Conservation (phyloP, 2,797 vertebrate species). For the Ispidina lecontei region DNA sequence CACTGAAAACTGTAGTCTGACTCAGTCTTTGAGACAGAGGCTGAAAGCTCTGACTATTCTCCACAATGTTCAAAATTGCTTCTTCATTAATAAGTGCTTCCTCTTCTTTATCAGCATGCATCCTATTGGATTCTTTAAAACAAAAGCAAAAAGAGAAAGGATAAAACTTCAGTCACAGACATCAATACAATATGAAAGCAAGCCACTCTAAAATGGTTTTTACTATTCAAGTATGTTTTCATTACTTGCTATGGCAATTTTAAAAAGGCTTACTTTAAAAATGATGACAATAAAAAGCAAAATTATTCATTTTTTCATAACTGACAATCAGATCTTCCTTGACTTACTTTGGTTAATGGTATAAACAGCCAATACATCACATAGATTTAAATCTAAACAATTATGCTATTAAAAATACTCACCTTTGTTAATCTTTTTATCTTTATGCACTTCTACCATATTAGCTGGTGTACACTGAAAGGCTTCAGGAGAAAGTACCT, state of each 20-base stretch:
- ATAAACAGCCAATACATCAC: background rate
- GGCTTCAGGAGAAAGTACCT: constrained; percentile 79
- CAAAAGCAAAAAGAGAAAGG: constrained; percentile 18
- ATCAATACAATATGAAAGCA: background rate
- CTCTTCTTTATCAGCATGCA: constrained; percentile 73
- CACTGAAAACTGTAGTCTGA: constrained; percentile 86
- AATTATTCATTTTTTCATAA: background rate
- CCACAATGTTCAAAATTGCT: constrained; percentile 94
- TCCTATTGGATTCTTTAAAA: constrained; percentile 60
- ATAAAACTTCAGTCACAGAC: background rate
- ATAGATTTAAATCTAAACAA: background rate
- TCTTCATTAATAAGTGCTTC: constrained; percentile 94
- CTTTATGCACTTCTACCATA: constrained; percentile 86
- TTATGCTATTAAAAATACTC: constrained; percentile 43
- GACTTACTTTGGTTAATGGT: background rate
- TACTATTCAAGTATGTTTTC: background rate
- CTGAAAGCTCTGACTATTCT: constrained; percentile 94
- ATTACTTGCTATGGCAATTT: background rate
- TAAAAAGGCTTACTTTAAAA: background rate
- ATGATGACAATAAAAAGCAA: background rate
- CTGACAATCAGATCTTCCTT: background rate
- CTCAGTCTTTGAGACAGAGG: constrained; percentile 86
- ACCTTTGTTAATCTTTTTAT: constrained; percentile 82
- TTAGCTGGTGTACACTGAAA: constrained; percentile 85
- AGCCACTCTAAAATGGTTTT: background rate